Percentiles rank a stretch among this genome's conserved stretches.
Evolutionary conservation across 2,888 invertebrate genomes (phyloP).

Genomic region (Alloplasta piceator): DNA sequence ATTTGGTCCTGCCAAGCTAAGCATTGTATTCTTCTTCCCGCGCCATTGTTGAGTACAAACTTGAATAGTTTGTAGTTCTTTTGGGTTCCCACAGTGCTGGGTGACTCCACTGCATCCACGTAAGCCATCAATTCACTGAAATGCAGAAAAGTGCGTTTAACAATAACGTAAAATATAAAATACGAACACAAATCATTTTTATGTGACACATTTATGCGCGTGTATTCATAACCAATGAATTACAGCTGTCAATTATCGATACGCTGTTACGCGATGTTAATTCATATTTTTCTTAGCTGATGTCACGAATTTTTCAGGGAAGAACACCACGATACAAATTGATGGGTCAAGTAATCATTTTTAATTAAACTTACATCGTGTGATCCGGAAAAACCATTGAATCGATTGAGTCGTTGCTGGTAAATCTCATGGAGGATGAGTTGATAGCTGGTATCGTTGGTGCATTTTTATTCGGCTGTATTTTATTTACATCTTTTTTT

Average conservation of each 20-base stretch:
- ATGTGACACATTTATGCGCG: neutral
- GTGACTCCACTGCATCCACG: conserved; percentile 3
- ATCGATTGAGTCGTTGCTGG: conserved; percentile 20
- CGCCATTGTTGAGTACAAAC: conserved; percentile 30
- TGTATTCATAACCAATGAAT: neutral
- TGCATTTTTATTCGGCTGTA: neutral
- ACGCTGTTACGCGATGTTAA: neutral
- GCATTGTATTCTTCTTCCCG: conserved; percentile 15
- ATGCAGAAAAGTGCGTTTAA: neutral
- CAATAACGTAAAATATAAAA: neutral
- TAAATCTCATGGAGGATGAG: conserved; percentile 1
- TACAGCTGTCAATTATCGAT: neutral
- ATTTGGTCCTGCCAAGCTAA: conserved; percentile 36
- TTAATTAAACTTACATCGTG: conserved; percentile 19
- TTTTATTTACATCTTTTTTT: neutral
- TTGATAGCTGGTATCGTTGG: neutral
- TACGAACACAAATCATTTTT: neutral
- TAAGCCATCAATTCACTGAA: conserved; percentile 25
- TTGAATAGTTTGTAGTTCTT: conserved; percentile 17
- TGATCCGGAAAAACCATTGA: conserved; percentile 8
- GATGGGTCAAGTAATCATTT: neutral
- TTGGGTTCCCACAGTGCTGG: conserved; percentile 23
- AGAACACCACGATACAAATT: neutral
- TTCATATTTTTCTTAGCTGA: neutral
- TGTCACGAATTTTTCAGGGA: neutral